These are phyloP conservation scores for Fringilla coelebs DNA, from an alignment of 2,797 vertebrate species.

Conservation along the genomic window DNA sequence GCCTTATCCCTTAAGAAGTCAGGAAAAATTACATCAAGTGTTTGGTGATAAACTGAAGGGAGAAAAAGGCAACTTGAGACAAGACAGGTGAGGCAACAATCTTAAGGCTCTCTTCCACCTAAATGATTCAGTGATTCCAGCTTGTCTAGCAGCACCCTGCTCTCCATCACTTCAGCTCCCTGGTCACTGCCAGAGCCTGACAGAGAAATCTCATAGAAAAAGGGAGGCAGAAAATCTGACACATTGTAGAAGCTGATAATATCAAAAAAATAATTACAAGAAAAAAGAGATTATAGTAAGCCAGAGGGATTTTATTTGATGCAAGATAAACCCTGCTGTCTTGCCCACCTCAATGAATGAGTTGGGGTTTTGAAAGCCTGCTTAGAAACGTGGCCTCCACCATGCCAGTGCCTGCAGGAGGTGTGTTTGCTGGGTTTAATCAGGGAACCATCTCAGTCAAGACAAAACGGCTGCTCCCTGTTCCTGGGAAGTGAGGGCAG, in stretches of 20 bases:
- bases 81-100: not conserved
- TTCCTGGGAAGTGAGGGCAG: not conserved
- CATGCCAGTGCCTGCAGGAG: not conserved
- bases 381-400: not conserved
- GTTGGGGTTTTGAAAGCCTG: not conserved
- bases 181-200: not conserved
- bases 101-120: not conserved
- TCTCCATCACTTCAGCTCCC: not conserved
- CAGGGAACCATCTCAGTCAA: not conserved
- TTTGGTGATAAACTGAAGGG: not conserved
- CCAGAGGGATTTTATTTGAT: not conserved
- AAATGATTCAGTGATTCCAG: not conserved
- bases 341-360: not conserved
- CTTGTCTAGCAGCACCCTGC: not conserved
- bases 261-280: not conserved
- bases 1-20: not conserved
- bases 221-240: not conserved
- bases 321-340: not conserved
- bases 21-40: not conserved
- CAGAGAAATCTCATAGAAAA: not conserved
- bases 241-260: not conserved
- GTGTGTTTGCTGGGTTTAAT: not conserved
- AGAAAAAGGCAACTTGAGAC: not conserved
- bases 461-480: fast-evolving
- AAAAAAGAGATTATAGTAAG: not conserved